A percentile compares a stretch with the other conserved stretches of the same genome.
Evolutionary conservation across 2,797 vertebrate species (phyloP).

Genomic region (Perodicticus potto): DNA sequence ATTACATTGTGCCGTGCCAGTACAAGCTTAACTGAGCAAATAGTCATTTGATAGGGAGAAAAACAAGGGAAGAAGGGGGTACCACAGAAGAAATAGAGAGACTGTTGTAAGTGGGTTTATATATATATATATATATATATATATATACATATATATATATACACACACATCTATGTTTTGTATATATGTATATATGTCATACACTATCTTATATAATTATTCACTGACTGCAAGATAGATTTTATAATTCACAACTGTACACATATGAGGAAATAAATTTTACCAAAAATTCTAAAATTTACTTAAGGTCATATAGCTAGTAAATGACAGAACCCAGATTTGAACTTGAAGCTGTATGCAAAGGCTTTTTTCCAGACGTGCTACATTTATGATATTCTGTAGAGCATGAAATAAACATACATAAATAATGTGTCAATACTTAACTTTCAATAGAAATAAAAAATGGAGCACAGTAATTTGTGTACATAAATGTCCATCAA

Average conservation of each 20-base stretch:
- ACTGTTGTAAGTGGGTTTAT: neutral
- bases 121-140: neutral
- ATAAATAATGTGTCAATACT: neutral
- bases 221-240: neutral
- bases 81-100: neutral
- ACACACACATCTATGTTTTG: no score
- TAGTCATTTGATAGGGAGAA: conserved; percentile 18
- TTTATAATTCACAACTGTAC: conserved; percentile 3
- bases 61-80: neutral
- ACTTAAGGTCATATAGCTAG: neutral
- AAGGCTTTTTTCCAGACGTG: neutral
- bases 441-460: neutral
- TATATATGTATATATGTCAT: neutral
- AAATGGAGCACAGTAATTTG: neutral
- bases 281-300: neutral
- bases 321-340: neutral
- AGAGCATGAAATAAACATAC: neutral
- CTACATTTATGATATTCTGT: neutral
- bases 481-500: neutral
- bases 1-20: neutral
- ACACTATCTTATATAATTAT: neutral
- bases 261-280: neutral
- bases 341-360: neutral
- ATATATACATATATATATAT: neutral
- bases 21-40: neutral